Base-by-base conservation (phyloP, 2,888 invertebrate species). In the Drosophila gaucha region DNA sequence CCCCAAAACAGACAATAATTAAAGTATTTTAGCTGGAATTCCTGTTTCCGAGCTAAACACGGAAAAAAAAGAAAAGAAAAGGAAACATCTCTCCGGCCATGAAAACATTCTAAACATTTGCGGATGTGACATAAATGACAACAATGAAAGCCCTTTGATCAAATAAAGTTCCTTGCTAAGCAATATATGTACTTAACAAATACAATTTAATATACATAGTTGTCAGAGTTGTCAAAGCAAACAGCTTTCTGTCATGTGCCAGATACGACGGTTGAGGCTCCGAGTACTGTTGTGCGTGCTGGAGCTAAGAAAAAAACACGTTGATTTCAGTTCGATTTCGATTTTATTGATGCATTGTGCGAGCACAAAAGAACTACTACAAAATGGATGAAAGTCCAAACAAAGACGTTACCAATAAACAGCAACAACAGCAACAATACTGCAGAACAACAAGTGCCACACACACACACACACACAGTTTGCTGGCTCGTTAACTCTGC, bases 401-500 rank as follows among this genome's bases (percentile, higher is more conserved):
- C 66, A 73, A 73, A 60, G 66, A 59, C 55, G 50, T 55, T 54
- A 35, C 43, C 75, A 72, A 72, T 58, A 72, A 64, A 58, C 64
- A 74, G 31, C 31, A 49, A 16, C 35, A 43, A 16, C n/a, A 41
- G 31, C 52, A 62, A 31, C 63, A 47, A 33, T 38, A 39, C 77
- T 62, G 36, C 39, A 38, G 63, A 46, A 57, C 67, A 71, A 59
- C 60, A 58, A 67, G 31, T 33, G 46, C 22, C 20, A 64, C 20
- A 56, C 63, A 39, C 31, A 64, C 46, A 33, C 31, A 41, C 35
- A 26, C 31, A 50, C 33, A 47, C 38, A 50, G 39, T 76, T 67
- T 65, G 71, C 67, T 67, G 63, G 51, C 68, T 71, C 67, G 67
- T 74, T 74, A 68, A 69, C 74, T 72, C 64, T 59, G 58, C 57